Evolutionary conservation across 1,140 invertebrate genomes (phyloP).

Genomic region (Lordiphosa mommai): DNA sequence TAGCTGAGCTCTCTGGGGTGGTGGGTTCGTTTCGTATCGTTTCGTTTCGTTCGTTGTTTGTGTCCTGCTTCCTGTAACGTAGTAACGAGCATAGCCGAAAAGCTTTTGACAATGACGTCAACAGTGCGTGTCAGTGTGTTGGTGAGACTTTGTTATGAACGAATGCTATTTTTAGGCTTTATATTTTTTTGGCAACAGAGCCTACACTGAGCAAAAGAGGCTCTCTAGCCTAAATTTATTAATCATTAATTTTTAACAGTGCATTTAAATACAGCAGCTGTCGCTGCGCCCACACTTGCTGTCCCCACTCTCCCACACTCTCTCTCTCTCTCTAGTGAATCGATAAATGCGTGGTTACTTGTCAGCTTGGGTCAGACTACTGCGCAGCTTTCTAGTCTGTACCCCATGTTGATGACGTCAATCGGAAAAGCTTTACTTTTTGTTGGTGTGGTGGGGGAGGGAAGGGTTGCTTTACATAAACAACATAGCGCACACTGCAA

Average conservation of each 20-base stretch:
- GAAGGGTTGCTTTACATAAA: slow-evolving; percentile 2
- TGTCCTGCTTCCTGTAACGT: slow-evolving; percentile 58
- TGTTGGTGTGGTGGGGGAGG: not conserved
- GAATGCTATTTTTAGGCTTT: slow-evolving; percentile 66
- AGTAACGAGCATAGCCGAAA: slow-evolving; percentile 47
- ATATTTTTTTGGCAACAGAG: slow-evolving; percentile 53
- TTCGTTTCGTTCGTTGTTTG: not conserved
- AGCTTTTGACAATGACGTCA: slow-evolving; percentile 74
- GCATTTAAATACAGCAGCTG: slow-evolving; percentile 9
- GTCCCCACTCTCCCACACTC: not conserved
- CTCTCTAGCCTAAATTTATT: not conserved
- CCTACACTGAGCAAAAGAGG: slow-evolving; percentile 48
- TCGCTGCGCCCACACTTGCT: slow-evolving; percentile 24
- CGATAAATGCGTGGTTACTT: slow-evolving; percentile 70
- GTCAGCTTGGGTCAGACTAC: slow-evolving; percentile 44
- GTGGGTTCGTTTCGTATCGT: not conserved
- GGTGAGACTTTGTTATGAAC: slow-evolving; percentile 7
- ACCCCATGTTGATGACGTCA: slow-evolving; percentile 70
- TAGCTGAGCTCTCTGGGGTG: slow-evolving; percentile 16
- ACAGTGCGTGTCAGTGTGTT: slow-evolving; percentile 44
- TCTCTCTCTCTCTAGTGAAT: slow-evolving; percentile 22
- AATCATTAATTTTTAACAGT: not conserved
- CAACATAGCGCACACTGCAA: slow-evolving; percentile 24
- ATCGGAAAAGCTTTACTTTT: slow-evolving; percentile 60
- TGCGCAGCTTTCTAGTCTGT: slow-evolving; percentile 69